These are phyloP conservation scores for Ellobium chinense DNA, from an alignment of 2,888 invertebrate species.

Conservation along the genomic window DNA sequence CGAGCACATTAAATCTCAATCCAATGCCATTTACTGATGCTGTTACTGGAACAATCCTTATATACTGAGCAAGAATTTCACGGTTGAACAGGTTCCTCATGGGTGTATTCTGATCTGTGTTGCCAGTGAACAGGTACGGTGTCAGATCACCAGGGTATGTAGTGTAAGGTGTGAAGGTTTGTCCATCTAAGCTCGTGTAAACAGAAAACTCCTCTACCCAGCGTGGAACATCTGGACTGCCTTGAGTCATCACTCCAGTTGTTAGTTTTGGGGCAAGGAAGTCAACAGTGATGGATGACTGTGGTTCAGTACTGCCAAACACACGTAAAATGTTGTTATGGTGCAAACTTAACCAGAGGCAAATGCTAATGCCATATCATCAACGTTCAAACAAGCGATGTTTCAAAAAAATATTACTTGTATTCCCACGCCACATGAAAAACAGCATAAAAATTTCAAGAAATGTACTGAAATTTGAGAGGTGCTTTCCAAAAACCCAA, in stretches of 20 bases:
- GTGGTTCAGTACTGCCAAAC: neutral
- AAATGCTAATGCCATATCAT: neutral
- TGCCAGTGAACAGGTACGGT: slow-evolving; percentile 60
- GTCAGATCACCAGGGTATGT: slow-evolving; percentile 54
- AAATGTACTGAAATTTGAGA: too few relatives aligned
- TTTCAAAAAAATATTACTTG: neutral
- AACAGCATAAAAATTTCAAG: too few relatives aligned
- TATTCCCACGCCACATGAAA: too few relatives aligned
- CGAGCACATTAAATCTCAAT: slow-evolving; percentile 63
- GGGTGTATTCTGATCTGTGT: slow-evolving; percentile 57
- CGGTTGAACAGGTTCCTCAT: slow-evolving; percentile 66
- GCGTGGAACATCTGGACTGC: slow-evolving; percentile 55
- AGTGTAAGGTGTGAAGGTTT: slow-evolving; percentile 62
- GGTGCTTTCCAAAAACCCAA: too few relatives aligned
- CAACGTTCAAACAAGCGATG: neutral
- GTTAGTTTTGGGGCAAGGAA: slow-evolving; percentile 61
- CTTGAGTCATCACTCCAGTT: slow-evolving; percentile 67
- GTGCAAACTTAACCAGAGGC: too few relatives aligned
- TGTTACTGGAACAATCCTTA: slow-evolving; percentile 60
- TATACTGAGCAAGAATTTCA: slow-evolving; percentile 62
- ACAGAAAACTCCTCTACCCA: slow-evolving; percentile 64
- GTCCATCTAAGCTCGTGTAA: slow-evolving; percentile 63
- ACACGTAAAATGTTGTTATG: neutral
- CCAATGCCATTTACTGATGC: slow-evolving; percentile 56
- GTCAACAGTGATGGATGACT: slow-evolving; percentile 65